Base-by-base conservation (phyloP, 2,888 invertebrate species). In the Thymelicus lineola region DNA sequence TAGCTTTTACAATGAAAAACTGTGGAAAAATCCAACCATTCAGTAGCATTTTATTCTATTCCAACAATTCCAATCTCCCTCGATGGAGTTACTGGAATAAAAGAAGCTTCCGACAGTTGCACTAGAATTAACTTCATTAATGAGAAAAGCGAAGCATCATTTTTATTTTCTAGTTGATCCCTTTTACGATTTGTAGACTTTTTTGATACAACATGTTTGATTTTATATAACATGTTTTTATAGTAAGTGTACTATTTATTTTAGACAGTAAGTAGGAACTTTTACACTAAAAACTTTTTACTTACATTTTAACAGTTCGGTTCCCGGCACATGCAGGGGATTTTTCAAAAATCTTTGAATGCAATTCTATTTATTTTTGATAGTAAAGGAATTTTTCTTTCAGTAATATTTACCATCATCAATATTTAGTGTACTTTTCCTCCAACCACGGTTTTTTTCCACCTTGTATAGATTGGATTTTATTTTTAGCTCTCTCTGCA, bases 71-170 rank as follows among this genome's bases (percentile, higher is more conserved):
- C 53, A 6, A 53, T 12, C 20, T 53, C 53, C 17, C n/a, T n/a
- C 53, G 53, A 53, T 12, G 12, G 53, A 53, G 10, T 10, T 53
- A 20, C 3, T 53, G 20, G 7, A 53, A 20, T 53, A 53, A 53
- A 53, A 53, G 50, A 12, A 12, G 53, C 53, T 20, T 53, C 53
- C 20, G 20, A 17, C 10, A 5, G 17, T 17, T 50, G 9, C 50
- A 53, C 12, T 53, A 12, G 53, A 20, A 53, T 53, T 53, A 53
- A 53, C 17, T 53, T 20, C 20, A 53, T 53, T 53, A 53, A 53
- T 12, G 20, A 20, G 7, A 53, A 42, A n/a, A 53, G 17, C 7
- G 15, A 15, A 15, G 15, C 10, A 20, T 53, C 4, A 12, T 14
- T 20, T 53, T 17, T 28, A 35, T 55, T 28, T 28, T 55, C 55